Evolutionary conservation across 2,797 vertebrate genomes (phyloP).

Genomic region (Microctenopoma steveboyesi): DNA sequence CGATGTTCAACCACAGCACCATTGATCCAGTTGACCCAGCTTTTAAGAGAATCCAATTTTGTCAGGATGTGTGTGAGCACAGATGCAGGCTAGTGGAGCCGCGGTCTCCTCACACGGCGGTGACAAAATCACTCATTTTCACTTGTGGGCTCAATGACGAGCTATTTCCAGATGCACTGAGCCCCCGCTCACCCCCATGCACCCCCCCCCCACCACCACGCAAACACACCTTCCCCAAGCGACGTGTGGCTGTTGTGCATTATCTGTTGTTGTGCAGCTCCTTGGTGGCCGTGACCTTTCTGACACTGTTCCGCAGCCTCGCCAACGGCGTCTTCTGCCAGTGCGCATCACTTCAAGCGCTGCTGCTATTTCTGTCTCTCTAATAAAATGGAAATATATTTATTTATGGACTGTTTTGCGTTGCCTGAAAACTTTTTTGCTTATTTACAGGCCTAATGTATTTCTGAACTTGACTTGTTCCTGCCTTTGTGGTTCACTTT

Average conservation of each 20-base stretch:
- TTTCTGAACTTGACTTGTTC: background rate
- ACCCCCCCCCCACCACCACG: background rate
- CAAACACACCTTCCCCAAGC: conserved; percentile 16
- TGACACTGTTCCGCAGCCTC: conserved; percentile 54
- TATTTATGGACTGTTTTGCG: conserved; percentile 8
- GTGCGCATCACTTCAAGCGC: conserved; percentile 55
- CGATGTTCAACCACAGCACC: conserved; percentile 47
- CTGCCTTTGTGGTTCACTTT: no score
- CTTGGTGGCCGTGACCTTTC: conserved; percentile 67
- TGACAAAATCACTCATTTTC: conserved; percentile 17
- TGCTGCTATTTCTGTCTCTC: conserved; percentile 26
- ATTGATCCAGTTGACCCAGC: conserved; percentile 81
- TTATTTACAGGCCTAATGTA: background rate
- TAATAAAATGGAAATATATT: conserved; percentile 16
- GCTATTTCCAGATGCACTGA: conserved; percentile 36
- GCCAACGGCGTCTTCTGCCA: conserved; percentile 59
- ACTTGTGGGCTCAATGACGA: conserved; percentile 9
- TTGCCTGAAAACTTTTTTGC: background rate
- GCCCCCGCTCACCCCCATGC: background rate
- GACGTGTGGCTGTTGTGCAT: conserved; percentile 28
- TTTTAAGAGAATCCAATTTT: conserved; percentile 66
- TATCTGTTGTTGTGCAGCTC: conserved; percentile 63
- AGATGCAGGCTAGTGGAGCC: conserved; percentile 61
- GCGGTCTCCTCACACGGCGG: background rate
- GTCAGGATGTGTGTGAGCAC: conserved; percentile 43